Evolutionary conservation across 1,140 invertebrate species (phyloP).

Genomic region (Nasonia vitripennis): DNA sequence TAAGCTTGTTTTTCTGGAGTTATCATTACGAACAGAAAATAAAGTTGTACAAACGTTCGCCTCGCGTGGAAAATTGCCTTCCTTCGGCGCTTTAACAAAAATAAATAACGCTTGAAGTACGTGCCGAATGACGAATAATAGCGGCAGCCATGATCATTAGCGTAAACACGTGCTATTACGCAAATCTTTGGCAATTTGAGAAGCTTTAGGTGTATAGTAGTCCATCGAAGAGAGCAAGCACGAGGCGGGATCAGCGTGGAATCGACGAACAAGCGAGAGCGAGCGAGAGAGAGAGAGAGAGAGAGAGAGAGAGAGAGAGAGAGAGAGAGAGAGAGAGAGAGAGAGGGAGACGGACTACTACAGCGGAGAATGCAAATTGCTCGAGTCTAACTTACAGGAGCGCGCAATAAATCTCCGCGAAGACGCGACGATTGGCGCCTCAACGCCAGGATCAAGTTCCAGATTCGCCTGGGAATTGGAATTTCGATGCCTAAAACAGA

Average conservation of each 20-base stretch:
- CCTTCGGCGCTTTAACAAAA: not conserved
- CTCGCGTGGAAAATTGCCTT: no score
- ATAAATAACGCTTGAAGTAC: not conserved
- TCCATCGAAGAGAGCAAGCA: not conserved
- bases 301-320: slow-evolving; percentile 45
- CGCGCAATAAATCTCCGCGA: slow-evolving; percentile 67
- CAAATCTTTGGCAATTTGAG: not conserved
- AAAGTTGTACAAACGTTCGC: no score
- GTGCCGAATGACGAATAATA: not conserved
- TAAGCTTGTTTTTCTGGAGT: no score
- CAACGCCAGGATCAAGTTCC: slow-evolving; percentile 60
- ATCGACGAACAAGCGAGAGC: slow-evolving; percentile 29
- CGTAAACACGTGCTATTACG: not conserved
- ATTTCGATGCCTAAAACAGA: slow-evolving; percentile 3
- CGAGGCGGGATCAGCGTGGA: not conserved
- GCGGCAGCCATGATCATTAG: not conserved
- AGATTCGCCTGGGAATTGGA: slow-evolving; percentile 51
- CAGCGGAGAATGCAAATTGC: slow-evolving; percentile 68
- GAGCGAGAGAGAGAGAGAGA: not conserved
- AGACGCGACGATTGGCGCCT: slow-evolving; percentile 68
- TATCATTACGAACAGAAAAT: no score
- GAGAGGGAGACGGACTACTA: slow-evolving; percentile 43
- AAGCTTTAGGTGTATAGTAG: not conserved
- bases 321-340: slow-evolving; percentile 45
- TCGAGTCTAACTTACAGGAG: slow-evolving; percentile 63